Base-by-base conservation (phyloP, 2,797 vertebrate species). In the Anisognathus igniventris region DNA sequence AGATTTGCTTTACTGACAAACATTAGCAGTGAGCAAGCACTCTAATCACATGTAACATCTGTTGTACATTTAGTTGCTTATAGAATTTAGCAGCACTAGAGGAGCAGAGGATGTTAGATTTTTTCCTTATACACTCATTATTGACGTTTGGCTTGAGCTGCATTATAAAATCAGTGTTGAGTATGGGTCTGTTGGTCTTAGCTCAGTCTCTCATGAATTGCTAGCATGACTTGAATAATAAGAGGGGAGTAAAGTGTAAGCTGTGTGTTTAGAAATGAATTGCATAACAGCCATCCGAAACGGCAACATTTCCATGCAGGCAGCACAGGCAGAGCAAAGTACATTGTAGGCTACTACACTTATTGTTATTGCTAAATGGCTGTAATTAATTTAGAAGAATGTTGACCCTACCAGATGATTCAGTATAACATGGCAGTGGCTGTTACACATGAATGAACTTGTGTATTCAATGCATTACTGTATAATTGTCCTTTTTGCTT, bases 381-480 rank as follows among this genome's bases (percentile, higher is more conserved):
- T 94, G 67, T 90, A 96, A 97, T 95, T 97, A 96, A 96, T 96
- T 97, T 94, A 95, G 85, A 94, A 75, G 71, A 90, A 91, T 67
- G 73, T 91, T 96, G 93, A 93, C 92, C 90, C 47, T 51, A 74
- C 67, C 50, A 74, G 54, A 88, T 96, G 80, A 93, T 91, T 91
- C 88, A 76, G 66, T 85, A 71, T 68, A 88, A 70, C 57, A 82
- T 75, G 90, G 87, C 37, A 44, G 23, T 28, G 25, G 65, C 39
- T 48, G 67, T 81, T 92, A 76, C 60, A 64, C 77, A 75, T 42
- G 65, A 94, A 54, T 71, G 58, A 94, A 82, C 48, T 67, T 82
- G 22, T 20, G 25, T 78, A 88, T 77, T 71, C 1, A 3, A 83
- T 89, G 82, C 8, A 56, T 84, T 90, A 66, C 35, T 85, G 12